phyloP scores from a whole-genome alignment of 2,797 vertebrate species.

The Brotula barbata region DNA sequence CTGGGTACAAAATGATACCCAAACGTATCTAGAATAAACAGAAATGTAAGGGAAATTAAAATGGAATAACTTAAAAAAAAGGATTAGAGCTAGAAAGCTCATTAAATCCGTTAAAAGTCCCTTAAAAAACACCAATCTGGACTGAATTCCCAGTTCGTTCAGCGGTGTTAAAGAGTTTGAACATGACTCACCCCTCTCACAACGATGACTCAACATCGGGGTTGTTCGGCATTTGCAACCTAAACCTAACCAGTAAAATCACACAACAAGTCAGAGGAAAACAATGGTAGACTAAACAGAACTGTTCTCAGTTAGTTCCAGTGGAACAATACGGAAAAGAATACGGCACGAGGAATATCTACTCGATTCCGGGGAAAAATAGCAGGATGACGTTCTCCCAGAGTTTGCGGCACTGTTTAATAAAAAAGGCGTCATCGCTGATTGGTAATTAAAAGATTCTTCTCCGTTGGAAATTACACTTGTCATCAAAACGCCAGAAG shows the following conservation, averaged over 20 bases:
- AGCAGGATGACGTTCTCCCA: slow-evolving; percentile 2
- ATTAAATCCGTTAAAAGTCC: too few relatives aligned
- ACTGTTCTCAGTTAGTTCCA: slow-evolving; percentile 35
- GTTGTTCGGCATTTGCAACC: slow-evolving; percentile 21
- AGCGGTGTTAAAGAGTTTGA: too few relatives aligned
- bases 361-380: slow-evolving; percentile 25
- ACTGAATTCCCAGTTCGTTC: too few relatives aligned
- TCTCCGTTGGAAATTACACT: slow-evolving; percentile 7
- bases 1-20: too few relatives aligned
- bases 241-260: slow-evolving; percentile 33
- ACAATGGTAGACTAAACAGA: slow-evolving; percentile 41
- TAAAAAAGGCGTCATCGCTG: slow-evolving; percentile 3
- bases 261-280: slow-evolving; percentile 18
- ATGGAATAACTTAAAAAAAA: too few relatives aligned
- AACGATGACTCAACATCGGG: slow-evolving; percentile 13
- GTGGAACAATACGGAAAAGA: slow-evolving; percentile 33
- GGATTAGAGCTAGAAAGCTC: too few relatives aligned
- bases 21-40: too few relatives aligned
- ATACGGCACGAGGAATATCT: background rate
- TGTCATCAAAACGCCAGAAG: background rate
- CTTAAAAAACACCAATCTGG: too few relatives aligned
- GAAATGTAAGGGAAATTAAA: too few relatives aligned
- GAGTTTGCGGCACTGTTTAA: slow-evolving; percentile 8
- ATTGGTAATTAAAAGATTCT: background rate
- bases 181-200: too few relatives aligned